phyloP scores from a whole-genome alignment of 2,113 vertebrate genomes.

The Scomber japonicus region DNA sequence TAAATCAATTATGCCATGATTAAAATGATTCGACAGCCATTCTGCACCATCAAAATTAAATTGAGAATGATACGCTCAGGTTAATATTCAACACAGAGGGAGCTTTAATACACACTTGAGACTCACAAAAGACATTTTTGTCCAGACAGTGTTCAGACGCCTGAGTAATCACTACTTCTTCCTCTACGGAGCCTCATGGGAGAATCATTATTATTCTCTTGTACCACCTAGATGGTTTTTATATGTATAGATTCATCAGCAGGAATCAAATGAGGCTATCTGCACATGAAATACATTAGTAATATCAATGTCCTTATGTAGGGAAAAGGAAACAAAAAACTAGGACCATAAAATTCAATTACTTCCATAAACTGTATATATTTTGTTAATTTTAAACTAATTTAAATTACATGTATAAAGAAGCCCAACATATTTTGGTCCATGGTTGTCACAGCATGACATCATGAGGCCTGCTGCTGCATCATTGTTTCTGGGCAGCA shows the following conservation, averaged over 20 bases:
- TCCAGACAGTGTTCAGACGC: conserved; percentile 44
- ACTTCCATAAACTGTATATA: background rate
- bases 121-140: conserved; percentile 48
- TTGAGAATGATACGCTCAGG: conserved; percentile 30
- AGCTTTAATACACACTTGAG: conserved; percentile 54
- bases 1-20: conserved; percentile 45
- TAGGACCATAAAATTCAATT: background rate
- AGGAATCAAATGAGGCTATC: background rate
- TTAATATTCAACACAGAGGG: conserved; percentile 45
- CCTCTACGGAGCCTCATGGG: background rate
- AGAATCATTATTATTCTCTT: conserved; percentile 8
- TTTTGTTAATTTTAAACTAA: background rate
- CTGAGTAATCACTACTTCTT: conserved; percentile 25
- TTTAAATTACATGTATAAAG: background rate
- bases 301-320: background rate
- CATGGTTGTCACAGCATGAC: conserved; percentile 56
- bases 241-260: background rate
- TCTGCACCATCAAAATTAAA: conserved; percentile 52
- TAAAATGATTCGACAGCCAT: conserved; percentile 25
- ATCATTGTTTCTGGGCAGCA: conserved; percentile 68
- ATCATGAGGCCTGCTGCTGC: conserved; percentile 53
- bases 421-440: background rate
- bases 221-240: background rate
- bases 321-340: background rate
- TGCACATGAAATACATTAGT: background rate